A percentile compares a stretch with the other conserved stretches of the same genome.
phyloP scores from a whole-genome alignment of 2,888 invertebrate species.

The Anthoptus insignis region DNA sequence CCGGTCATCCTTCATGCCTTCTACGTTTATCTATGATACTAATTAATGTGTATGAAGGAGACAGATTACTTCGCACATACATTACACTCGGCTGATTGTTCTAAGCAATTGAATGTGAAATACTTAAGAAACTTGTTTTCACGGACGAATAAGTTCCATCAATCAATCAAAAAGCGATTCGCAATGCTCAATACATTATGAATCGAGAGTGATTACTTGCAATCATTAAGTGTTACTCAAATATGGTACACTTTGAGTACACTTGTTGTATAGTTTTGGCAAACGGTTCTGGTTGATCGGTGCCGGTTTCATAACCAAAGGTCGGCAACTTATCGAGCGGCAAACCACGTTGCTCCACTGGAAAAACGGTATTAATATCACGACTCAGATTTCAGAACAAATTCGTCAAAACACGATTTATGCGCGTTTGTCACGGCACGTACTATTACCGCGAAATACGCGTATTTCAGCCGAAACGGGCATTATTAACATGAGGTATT shows the following conservation, averaged over 20 bases:
- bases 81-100: background rate
- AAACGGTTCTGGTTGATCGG: constrained; percentile 72
- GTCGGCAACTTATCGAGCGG: constrained; percentile 69
- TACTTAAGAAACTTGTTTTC: constrained; percentile 14
- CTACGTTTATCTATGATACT: too few species aligned
- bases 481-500: constrained; percentile 25
- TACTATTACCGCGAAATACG: constrained; percentile 22
- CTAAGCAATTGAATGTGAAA: constrained; percentile 2
- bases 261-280: constrained; percentile 58
- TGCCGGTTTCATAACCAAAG: constrained; percentile 67
- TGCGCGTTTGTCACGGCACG: constrained; percentile 34
- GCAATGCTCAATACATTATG: constrained; percentile 26
- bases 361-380: constrained; percentile 40
- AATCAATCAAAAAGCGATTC: constrained; percentile 25
- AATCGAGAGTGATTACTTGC: constrained; percentile 21
- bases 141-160: constrained; percentile 28
- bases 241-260: background rate
- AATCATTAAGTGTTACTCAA: constrained; percentile 17
- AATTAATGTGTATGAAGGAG: background rate
- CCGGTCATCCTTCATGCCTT: too few species aligned
- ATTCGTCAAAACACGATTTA: constrained; percentile 16
- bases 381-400: constrained; percentile 20
- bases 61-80: background rate
- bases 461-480: constrained; percentile 27
- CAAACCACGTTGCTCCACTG: constrained; percentile 67